Base-by-base conservation (phyloP, 2,888 invertebrate genomes). In the Campaea margaritaria region DNA sequence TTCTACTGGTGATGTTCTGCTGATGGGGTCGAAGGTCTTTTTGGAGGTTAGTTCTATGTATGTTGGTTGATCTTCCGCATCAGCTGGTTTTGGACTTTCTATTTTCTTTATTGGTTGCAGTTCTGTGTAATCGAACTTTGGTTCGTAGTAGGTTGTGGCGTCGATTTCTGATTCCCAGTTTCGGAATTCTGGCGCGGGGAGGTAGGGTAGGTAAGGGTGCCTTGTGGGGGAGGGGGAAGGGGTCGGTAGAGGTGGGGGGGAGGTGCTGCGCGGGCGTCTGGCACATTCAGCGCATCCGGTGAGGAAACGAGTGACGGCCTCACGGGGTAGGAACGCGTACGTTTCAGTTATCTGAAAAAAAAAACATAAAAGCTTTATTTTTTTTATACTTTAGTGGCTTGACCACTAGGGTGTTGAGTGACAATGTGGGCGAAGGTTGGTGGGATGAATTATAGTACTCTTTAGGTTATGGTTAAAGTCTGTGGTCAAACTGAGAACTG, bases 261-360 rank as follows among this genome's bases (percentile, higher is more conserved):
- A 95, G 57, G 92, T 83, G 68, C 95, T 95, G 83, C 95, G 94
- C 75, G 95, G 95, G 78, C 95, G 95, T 81, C 96, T 95, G 82
- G 97, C 97, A 88, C 99, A 99, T 88, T 98, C 98, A 43, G 97
- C 96, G 87, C 98, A 99, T 76, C 98, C 97, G 87, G 98, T 95
- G 61, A 99, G 95, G 93, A 99, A 99, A 76, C 97, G 96, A 61
- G 99, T 99, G 83, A 99, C 98, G 49, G 99, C 98, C 90, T 99
- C 99, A 58, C 99, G 95, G 4, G 99, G 99, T 74, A 99, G 94
- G 84, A 98, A 99, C 50, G 98, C 98, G 93, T 97, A 99, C 63
- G 97, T 98, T 93, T 99, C 98, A 52, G 98, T 98, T 81, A 99
- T 98, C 99, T 99, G 94, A 60, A 93, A 93, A 73, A 81, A 68